Evolutionary conservation across 2,888 invertebrate species (phyloP).

Genomic region (Chydorus sphaericus): DNA sequence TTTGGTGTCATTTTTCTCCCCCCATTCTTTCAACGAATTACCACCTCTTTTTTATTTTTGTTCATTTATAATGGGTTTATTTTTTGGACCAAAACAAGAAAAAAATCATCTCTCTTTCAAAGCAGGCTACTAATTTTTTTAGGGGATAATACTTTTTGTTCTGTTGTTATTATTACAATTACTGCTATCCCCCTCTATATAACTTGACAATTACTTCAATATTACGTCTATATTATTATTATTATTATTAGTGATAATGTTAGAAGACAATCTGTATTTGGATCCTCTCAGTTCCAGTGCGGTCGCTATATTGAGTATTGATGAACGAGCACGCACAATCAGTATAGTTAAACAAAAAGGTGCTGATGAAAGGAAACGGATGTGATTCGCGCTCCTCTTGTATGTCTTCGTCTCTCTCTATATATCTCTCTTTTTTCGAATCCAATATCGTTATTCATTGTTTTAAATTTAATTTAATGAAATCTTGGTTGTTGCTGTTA

Average conservation of each 20-base stretch:
- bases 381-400: background rate
- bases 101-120: background rate
- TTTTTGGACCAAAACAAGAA: background rate
- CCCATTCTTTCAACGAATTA: background rate
- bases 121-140: background rate
- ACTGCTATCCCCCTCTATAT: too few species aligned
- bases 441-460: too few species aligned
- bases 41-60: too few species aligned
- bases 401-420: background rate
- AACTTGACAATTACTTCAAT: background rate
- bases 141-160: background rate
- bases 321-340: background rate
- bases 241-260: background rate
- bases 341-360: too few species aligned
- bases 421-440: too few species aligned
- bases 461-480: background rate
- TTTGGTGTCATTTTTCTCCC: background rate
- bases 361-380: slow-evolving; percentile 1
- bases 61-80: too few species aligned
- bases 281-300: background rate
- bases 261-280: slow-evolving; percentile 1
- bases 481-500: too few species aligned
- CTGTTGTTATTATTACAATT: too few species aligned
- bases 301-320: too few species aligned
- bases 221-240: background rate